Evolutionary conservation across 1,140 invertebrate genomes (phyloP).

Genomic region (Holotrichia oblita): DNA sequence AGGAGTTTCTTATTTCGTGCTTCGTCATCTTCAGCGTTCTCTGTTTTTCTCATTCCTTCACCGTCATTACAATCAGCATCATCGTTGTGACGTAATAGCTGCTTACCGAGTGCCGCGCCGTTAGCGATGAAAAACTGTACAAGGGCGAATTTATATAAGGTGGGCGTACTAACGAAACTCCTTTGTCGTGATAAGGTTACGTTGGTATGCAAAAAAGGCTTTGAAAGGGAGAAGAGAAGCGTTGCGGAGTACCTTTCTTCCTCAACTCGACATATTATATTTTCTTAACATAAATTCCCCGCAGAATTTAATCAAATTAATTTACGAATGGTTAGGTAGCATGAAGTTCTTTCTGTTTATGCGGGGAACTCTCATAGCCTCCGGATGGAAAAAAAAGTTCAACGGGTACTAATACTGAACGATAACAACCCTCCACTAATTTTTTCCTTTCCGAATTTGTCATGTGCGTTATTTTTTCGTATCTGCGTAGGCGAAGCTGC

Average conservation of each 20-base stretch:
- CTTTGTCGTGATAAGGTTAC: conserved; percentile 5
- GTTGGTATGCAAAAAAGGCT: conserved; percentile 11
- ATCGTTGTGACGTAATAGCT: not conserved
- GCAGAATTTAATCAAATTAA: conserved; percentile 2
- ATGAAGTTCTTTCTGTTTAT: not conserved
- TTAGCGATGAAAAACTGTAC: not conserved
- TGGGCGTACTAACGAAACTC: not conserved
- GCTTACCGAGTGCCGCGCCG: not conserved
- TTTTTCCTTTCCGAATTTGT: no score
- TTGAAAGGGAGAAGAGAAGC: not conserved
- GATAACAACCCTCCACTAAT: no score
- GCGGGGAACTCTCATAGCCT: no score
- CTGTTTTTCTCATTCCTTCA: not conserved
- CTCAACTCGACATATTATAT: not conserved
- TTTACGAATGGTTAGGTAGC: not conserved
- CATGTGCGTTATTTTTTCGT: no score
- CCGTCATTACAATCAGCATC: not conserved
- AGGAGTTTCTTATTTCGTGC: not conserved
- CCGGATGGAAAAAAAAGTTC: no score
- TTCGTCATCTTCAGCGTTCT: not conserved
- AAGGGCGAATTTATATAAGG: conserved; percentile 6
- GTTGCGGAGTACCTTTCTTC: not conserved
- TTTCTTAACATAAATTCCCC: not conserved
- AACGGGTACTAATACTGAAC: no score
- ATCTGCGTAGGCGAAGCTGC: no score